Evolutionary conservation across 2,888 invertebrate genomes (phyloP).

Genomic region (Ephialtes manifestator): DNA sequence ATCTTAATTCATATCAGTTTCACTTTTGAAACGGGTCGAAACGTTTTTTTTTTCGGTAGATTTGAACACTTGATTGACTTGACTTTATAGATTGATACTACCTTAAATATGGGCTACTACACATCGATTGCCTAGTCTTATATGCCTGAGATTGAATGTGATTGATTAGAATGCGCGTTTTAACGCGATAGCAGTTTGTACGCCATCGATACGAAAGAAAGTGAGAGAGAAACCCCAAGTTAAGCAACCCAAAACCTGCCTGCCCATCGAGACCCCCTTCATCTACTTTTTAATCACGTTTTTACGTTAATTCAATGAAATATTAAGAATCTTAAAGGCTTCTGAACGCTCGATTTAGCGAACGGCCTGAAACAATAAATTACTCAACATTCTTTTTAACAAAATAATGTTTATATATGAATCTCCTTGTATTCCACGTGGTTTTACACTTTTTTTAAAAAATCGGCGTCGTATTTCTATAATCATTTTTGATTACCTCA

Average conservation of each 20-base stretch:
- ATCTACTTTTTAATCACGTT: conserved; percentile 52
- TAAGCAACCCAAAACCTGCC: background rate
- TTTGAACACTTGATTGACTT: too few relatives aligned
- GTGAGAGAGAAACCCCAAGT: background rate
- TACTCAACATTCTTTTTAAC: conserved; percentile 61
- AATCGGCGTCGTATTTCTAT: background rate
- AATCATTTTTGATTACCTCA: background rate
- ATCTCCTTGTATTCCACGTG: conserved; percentile 11
- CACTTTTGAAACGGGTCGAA: too few relatives aligned
- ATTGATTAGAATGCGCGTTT: conserved; percentile 39
- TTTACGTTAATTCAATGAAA: conserved; percentile 46
- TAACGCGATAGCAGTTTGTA: conserved; percentile 44
- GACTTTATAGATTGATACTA: background rate
- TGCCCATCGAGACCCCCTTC: background rate
- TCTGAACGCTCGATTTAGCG: conserved; percentile 52
- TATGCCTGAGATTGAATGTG: conserved; percentile 54
- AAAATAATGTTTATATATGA: background rate
- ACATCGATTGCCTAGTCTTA: conserved; percentile 60
- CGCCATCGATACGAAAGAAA: conserved; percentile 27
- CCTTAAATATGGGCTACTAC: background rate
- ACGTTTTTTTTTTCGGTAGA: too few relatives aligned
- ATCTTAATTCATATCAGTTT: too few relatives aligned
- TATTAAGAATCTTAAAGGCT: conserved; percentile 46
- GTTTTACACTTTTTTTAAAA: background rate
- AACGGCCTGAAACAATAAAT: conserved; percentile 63